Conservation (phyloP, 2,888 invertebrate species). For the Eupithecia subumbrata region DNA sequence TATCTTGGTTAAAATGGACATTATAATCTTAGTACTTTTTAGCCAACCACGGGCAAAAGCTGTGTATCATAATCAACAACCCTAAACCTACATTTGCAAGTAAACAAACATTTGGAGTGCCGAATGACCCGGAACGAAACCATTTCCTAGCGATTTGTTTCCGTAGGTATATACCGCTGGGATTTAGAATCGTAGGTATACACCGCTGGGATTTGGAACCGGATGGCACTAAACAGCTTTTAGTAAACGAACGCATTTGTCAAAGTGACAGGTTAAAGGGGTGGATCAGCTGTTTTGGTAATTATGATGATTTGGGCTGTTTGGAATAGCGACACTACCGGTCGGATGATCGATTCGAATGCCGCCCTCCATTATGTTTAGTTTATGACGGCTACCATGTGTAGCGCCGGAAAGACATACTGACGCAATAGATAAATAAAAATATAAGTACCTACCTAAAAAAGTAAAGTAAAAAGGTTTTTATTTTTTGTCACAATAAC, state of each 20-base stretch:
- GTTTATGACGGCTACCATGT: not conserved
- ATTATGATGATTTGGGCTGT: not conserved
- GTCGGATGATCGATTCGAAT: not conserved
- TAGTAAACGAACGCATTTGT: slow-evolving; percentile 36
- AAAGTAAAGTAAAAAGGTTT: no score
- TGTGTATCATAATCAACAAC: not conserved
- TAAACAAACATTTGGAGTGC: not conserved
- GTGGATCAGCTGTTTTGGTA: not conserved
- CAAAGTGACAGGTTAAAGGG: slow-evolving; percentile 24
- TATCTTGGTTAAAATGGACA: no score
- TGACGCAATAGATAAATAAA: not conserved
- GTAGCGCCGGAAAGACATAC: not conserved
- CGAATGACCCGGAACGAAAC: not conserved
- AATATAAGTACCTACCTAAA: no score
- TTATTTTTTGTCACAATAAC: no score
- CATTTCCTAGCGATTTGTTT: slow-evolving; percentile 7
- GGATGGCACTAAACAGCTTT: slow-evolving; percentile 34
- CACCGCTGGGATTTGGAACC: slow-evolving; percentile 35
- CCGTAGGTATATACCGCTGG: not conserved
- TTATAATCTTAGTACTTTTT: no score
- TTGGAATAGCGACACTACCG: not conserved
- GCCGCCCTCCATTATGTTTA: not conserved
- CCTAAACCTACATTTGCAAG: not conserved
- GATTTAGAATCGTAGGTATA: no score
- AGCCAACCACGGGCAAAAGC: not conserved